Evolutionary conservation across 2,888 invertebrate genomes (phyloP).

Genomic region (Mechanitis mazaeus): DNA sequence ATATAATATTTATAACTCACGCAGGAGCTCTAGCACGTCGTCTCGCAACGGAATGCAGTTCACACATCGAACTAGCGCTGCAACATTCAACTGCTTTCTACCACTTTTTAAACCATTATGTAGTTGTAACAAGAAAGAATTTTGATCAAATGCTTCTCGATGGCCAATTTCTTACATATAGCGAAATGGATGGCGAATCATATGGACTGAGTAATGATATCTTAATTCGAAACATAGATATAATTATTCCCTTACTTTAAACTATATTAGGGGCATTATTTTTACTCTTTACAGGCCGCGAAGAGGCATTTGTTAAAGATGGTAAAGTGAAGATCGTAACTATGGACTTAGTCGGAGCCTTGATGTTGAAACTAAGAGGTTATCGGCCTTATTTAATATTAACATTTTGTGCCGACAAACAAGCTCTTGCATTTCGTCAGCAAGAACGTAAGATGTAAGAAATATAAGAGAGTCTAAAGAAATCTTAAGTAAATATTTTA

Average conservation of each 20-base stretch:
- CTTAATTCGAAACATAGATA: background rate
- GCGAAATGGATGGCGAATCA: constrained; percentile 61
- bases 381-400: constrained; percentile 64
- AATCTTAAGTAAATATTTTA: background rate
- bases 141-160: constrained; percentile 64
- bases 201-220: constrained; percentile 58
- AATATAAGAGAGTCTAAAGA: constrained; percentile 7
- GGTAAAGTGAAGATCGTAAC: constrained; percentile 56
- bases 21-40: constrained; percentile 56
- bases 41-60: constrained; percentile 47
- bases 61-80: constrained; percentile 46
- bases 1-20: background rate
- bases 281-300: constrained; percentile 45
- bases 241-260: too few species aligned
- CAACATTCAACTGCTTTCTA: constrained; percentile 57
- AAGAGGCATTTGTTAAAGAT: constrained; percentile 53
- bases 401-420: constrained; percentile 44
- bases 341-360: constrained; percentile 58
- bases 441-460: constrained; percentile 48
- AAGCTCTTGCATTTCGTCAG: constrained; percentile 40
- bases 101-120: constrained; percentile 48
- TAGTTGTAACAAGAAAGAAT: constrained; percentile 42
- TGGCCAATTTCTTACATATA: constrained; percentile 63
- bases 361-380: constrained; percentile 62
- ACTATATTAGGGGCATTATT: too few species aligned